Evolutionary conservation across 2,888 invertebrate genomes (phyloP).

Genomic region (Gandaritis pyraliata): DNA sequence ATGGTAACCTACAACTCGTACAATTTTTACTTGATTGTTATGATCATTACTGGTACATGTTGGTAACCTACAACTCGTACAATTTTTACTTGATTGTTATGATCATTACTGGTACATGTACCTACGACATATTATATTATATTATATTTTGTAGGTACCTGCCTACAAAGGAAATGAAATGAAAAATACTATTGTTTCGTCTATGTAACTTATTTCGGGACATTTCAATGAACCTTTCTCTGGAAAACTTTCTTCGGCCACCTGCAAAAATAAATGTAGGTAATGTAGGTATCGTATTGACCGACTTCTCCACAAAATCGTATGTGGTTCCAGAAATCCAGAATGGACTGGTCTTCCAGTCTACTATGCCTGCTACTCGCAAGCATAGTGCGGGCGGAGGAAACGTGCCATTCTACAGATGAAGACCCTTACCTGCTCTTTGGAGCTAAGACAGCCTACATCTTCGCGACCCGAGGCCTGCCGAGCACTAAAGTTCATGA

Average conservation of each 20-base stretch:
- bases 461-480: constrained; percentile 84
- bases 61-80: too few relatives aligned
- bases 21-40: not conserved
- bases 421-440: constrained; percentile 87
- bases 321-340: constrained; percentile 1
- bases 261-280: too few relatives aligned
- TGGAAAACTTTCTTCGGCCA: too few relatives aligned
- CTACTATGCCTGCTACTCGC: constrained; percentile 48
- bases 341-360: constrained; percentile 46
- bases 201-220: too few relatives aligned
- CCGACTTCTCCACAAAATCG: too few relatives aligned
- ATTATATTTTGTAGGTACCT: too few relatives aligned
- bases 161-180: too few relatives aligned
- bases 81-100: not conserved
- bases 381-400: constrained; percentile 60
- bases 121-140: too few relatives aligned
- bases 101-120: not conserved
- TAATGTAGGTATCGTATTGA: too few relatives aligned
- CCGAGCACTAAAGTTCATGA: constrained; percentile 84
- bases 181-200: too few relatives aligned
- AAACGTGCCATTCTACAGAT: constrained; percentile 86
- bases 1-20: too few relatives aligned
- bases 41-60: not conserved
- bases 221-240: too few relatives aligned
- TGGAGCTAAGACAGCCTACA: constrained; percentile 91